These are phyloP conservation scores for Magallana ariakensis DNA, from an alignment of 1,140 invertebrate genomes.

Conservation along the genomic window DNA sequence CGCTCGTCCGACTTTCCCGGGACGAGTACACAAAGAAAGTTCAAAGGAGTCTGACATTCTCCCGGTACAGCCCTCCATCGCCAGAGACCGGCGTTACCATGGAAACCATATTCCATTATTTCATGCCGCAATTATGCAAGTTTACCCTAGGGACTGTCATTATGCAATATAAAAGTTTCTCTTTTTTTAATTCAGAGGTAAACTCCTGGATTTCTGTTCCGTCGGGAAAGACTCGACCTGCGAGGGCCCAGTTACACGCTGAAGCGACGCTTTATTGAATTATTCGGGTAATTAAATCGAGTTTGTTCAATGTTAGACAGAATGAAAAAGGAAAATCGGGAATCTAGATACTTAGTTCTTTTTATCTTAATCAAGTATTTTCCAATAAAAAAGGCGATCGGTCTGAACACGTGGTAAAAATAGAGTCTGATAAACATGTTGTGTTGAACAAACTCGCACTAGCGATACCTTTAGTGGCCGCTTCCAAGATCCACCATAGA, in stretches of 20 bases:
- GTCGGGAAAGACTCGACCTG: not conserved
- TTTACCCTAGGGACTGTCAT: not conserved
- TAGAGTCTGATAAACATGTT: too few relatives aligned
- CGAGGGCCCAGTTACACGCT: not conserved
- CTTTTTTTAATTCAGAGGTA: not conserved
- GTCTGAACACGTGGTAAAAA: too few relatives aligned
- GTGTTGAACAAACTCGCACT: too few relatives aligned
- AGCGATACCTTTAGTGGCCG: too few relatives aligned
- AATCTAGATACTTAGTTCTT: not conserved
- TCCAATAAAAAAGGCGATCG: not conserved
- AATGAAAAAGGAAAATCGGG: not conserved
- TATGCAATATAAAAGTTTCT: not conserved
- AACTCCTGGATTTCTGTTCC: not conserved
- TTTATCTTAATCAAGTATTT: not conserved
- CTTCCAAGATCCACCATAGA: too few relatives aligned
- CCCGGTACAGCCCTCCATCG: not conserved
- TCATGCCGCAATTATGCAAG: not conserved
- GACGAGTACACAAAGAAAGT: slow-evolving; percentile 31
- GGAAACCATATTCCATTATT: slow-evolving; percentile 28
- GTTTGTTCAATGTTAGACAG: not conserved
- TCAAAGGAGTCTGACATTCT: slow-evolving; percentile 26
- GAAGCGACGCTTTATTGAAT: not conserved
- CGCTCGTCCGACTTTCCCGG: not conserved
- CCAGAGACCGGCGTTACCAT: slow-evolving; percentile 12
- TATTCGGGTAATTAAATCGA: not conserved